These are phyloP conservation scores for Spialia ferax DNA, from an alignment of 2,888 invertebrate genomes.

Conservation along the genomic window DNA sequence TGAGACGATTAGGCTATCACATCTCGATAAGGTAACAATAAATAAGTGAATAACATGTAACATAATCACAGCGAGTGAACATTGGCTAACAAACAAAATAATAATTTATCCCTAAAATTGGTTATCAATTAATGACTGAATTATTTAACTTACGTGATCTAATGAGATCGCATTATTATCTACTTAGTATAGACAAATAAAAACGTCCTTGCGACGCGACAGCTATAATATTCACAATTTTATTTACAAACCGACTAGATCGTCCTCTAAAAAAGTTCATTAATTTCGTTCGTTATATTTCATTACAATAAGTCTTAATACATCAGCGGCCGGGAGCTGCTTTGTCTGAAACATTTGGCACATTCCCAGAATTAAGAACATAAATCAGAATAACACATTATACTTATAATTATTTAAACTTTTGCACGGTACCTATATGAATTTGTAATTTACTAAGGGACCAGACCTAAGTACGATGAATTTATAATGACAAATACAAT, in stretches of 20 bases:
- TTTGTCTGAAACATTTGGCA: constrained; percentile 80
- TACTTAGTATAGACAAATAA: constrained; percentile 83
- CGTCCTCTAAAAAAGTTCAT: constrained; percentile 74
- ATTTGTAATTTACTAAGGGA: constrained; percentile 51
- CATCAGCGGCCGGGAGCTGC: constrained; percentile 70
- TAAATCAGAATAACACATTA: constrained; percentile 64
- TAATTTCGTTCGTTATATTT: constrained; percentile 68
- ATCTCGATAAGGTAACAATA: constrained; percentile 80
- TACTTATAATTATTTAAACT: constrained; percentile 59
- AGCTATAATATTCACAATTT: constrained; percentile 83
- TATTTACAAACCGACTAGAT: constrained; percentile 86
- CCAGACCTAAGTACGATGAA: constrained; percentile 46
- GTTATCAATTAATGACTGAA: constrained; percentile 85
- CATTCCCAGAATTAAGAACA: constrained; percentile 77
- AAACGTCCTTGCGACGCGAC: constrained; percentile 77
- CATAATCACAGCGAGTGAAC: constrained; percentile 85
- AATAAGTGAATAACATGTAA: constrained; percentile 80
- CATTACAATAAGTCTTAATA: constrained; percentile 70
- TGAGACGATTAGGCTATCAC: constrained; percentile 80
- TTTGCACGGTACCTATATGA: constrained; percentile 58
- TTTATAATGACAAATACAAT: constrained; percentile 56
- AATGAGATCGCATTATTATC: constrained; percentile 83
- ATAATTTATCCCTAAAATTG: constrained; percentile 79
- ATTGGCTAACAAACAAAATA: constrained; percentile 83
- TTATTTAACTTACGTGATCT: constrained; percentile 81